Percentiles rank a stretch among this genome's conserved stretches.
These are phyloP conservation scores for Drosophila mercatorum DNA, from an alignment of 2,888 invertebrate species.

Conservation along the genomic window DNA sequence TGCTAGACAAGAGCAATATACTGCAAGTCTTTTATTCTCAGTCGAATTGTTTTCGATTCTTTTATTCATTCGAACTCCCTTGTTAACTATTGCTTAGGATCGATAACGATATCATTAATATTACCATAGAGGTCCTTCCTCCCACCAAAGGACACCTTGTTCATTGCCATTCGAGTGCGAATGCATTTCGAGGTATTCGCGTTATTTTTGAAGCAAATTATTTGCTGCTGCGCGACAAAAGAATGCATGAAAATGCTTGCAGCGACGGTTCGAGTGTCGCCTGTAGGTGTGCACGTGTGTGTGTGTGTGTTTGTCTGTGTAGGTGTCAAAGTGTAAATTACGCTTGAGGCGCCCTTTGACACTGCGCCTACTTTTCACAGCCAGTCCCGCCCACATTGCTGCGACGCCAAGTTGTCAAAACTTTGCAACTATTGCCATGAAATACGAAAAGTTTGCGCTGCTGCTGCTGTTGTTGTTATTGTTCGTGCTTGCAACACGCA, in stretches of 20 bases:
- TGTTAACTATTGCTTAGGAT: neutral
- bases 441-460: slow-evolving; percentile 56
- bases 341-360: slow-evolving; percentile 37
- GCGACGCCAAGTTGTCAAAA: slow-evolving; percentile 42
- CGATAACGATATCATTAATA: slow-evolving; percentile 1
- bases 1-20: no score
- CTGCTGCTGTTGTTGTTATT: neutral
- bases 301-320: slow-evolving; percentile 12
- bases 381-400: neutral
- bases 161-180: no score
- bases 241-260: slow-evolving; percentile 23
- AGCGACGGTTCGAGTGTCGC: slow-evolving; percentile 6
- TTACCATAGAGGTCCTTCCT: neutral
- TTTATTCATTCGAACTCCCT: no score
- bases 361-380: slow-evolving; percentile 11
- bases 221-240: slow-evolving; percentile 18
- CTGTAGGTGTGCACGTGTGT: neutral
- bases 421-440: slow-evolving; percentile 62
- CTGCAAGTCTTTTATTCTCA: no score
- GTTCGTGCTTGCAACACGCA: slow-evolving; percentile 28
- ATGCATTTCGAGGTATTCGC: neutral
- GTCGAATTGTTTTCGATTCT: no score
- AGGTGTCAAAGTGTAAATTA: slow-evolving; percentile 47
- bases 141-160: no score
- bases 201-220: slow-evolving; percentile 8